These are phyloP conservation scores for Spea multiplicata DNA, from an alignment of 2,113 vertebrate species.

Conservation along the genomic window DNA sequence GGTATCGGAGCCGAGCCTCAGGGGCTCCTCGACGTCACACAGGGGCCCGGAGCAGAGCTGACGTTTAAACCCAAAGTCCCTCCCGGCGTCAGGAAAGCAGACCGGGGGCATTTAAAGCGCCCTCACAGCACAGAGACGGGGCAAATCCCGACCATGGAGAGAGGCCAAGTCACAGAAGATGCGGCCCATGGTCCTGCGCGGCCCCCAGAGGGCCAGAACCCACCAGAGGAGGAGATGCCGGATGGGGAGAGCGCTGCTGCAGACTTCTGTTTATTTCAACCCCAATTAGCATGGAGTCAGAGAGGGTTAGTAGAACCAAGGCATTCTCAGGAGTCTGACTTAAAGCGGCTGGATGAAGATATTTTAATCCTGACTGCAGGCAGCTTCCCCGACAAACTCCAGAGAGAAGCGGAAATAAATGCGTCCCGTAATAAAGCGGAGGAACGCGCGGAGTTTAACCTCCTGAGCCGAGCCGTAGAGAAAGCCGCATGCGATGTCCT, in stretches of 20 bases:
- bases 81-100: not conserved
- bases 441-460: too few relatives aligned
- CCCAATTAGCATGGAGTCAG: too few relatives aligned
- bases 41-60: not conserved
- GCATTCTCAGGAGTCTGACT: not conserved
- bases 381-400: not conserved
- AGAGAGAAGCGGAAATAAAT: not conserved
- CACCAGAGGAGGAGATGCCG: too few relatives aligned
- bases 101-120: constrained; percentile 36
- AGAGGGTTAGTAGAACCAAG: not conserved
- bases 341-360: constrained; percentile 13
- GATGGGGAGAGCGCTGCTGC: too few relatives aligned
- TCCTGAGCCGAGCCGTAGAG: too few relatives aligned
- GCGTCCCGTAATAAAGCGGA: too few relatives aligned
- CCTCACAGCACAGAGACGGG: constrained; percentile 13
- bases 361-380: constrained; percentile 1
- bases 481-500: too few relatives aligned
- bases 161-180: not conserved
- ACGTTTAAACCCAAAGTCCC: not conserved
- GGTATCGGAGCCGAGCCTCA: not conserved
- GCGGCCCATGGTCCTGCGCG: too few relatives aligned
- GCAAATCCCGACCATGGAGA: not conserved
- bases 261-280: not conserved
- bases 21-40: not conserved
- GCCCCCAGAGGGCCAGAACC: too few relatives aligned